Percentiles rank a stretch among this genome's conserved stretches.
Evolutionary conservation across 2,113 vertebrate genomes (phyloP).

Genomic region (Tetrao urogallus): DNA sequence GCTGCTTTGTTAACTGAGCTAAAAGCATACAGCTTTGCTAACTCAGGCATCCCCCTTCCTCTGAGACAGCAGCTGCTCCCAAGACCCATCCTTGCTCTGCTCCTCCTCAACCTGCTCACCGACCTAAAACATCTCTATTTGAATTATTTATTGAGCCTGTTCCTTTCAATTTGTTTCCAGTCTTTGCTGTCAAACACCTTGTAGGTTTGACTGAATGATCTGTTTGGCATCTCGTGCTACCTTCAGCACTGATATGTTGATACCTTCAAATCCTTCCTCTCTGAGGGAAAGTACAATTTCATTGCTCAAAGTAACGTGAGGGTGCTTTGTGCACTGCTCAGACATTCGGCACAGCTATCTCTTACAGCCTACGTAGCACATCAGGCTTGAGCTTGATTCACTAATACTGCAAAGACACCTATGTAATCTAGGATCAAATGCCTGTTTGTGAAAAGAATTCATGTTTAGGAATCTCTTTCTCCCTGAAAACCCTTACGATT

Average conservation of each 20-base stretch:
- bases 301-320: rapidly evolving
- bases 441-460: background rate
- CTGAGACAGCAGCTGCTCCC: rapidly evolving
- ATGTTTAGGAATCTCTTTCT: background rate
- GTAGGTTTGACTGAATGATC: background rate
- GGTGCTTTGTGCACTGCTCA: background rate
- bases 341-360: background rate
- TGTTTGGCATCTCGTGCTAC: background rate
- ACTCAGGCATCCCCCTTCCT: background rate
- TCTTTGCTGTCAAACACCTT: background rate
- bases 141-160: constrained; percentile 35
- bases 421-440: background rate
- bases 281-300: background rate
- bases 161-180: constrained; percentile 36
- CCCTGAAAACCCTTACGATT: background rate
- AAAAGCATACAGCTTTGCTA: background rate
- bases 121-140: background rate
- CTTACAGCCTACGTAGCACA: background rate
- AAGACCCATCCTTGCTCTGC: background rate
- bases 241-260: background rate
- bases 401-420: background rate
- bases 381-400: background rate
- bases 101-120: background rate
- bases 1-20: background rate
- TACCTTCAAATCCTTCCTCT: background rate